Evolutionary conservation across 2,113 vertebrate genomes (phyloP).

Genomic region (Clupea harengus): DNA sequence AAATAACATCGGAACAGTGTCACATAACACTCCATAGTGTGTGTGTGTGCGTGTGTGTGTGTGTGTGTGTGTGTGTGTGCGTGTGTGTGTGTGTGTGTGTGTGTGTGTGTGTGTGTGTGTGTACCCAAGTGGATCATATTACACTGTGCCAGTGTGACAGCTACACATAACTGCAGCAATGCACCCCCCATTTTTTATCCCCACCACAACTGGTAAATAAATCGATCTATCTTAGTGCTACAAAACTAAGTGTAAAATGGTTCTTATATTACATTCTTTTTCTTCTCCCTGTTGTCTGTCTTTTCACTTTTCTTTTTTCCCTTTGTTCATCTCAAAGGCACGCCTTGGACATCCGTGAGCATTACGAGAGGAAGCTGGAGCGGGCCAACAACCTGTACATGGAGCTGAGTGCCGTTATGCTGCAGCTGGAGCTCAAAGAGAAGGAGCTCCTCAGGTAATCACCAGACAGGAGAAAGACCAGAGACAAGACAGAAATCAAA

Average conservation of each 20-base stretch:
- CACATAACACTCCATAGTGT: background rate
- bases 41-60: constrained; percentile 40
- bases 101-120: background rate
- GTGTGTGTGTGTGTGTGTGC: constrained; percentile 24
- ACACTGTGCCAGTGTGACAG: background rate
- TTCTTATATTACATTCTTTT: background rate
- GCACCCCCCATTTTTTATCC: background rate
- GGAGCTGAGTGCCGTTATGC: constrained; percentile 95
- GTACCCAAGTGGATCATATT: background rate
- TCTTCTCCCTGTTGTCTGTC: background rate
- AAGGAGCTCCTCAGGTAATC: constrained; percentile 88
- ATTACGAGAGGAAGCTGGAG: constrained; percentile 94
- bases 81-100: background rate
- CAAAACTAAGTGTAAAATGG: background rate
- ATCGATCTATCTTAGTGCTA: background rate
- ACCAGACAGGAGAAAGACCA: background rate
- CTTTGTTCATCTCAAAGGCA: constrained; percentile 72
- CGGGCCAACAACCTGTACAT: constrained; percentile 96
- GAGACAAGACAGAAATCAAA: background rate
- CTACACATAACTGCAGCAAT: background rate
- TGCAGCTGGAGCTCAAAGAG: constrained; percentile 96
- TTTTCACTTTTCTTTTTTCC: background rate
- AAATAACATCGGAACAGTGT: constrained; percentile 1
- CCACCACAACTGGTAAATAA: background rate
- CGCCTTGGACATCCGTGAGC: constrained; percentile 92